Evolutionary conservation across 2,113 vertebrate genomes (phyloP), one percentile per base, ranked within the genome.

Genomic region (Nesoenas mayeri): DNA sequence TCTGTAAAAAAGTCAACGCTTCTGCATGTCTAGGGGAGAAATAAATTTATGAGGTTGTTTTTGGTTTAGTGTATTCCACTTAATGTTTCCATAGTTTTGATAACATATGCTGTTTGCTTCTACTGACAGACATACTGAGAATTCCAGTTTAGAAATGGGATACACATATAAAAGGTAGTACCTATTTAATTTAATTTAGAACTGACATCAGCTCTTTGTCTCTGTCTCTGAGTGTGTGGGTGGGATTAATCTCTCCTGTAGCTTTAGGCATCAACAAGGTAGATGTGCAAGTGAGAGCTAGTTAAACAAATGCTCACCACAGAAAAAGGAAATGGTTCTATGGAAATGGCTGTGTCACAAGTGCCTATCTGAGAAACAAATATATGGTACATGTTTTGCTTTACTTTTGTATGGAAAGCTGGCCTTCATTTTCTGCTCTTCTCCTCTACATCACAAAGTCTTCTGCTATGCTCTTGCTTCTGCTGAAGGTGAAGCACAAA

Each of bases 371-470:
- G 47, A 83, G 21, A 62, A 58, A 67, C 32, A 70, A 42, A 29
- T 50, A 28, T 3, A 29, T 12, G 24, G 7, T 15, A 53, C 26
- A n/a, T 2, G 10, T 42, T 80, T 34, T 57, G 10, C 25, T 74
- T 61, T 38, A 8, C 6, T 80, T 79, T 91, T 61, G 6, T 54
- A 36, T 18, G 19, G 80, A 92, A 84, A 93, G 3, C 6, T 74
- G 25, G 12, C n/a, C 20, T 42, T 73, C 73, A 28, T 78, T 83
- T 92, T 85, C 36, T 62, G 11, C 12, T 61, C 12, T 54, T 69
- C 42, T 69, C 50, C 42, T 69, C 50, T 58, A 24, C 7, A 51
- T 17, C 0, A 0, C 38, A 48, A 53, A 69, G 11, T 14, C 40
- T 60, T 29, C 38, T 64, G 56, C 34, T 79, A 2, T 53, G 26